Conservation (phyloP, 1,140 invertebrate genomes). For the Pseudomyrmex flavicornis region DNA sequence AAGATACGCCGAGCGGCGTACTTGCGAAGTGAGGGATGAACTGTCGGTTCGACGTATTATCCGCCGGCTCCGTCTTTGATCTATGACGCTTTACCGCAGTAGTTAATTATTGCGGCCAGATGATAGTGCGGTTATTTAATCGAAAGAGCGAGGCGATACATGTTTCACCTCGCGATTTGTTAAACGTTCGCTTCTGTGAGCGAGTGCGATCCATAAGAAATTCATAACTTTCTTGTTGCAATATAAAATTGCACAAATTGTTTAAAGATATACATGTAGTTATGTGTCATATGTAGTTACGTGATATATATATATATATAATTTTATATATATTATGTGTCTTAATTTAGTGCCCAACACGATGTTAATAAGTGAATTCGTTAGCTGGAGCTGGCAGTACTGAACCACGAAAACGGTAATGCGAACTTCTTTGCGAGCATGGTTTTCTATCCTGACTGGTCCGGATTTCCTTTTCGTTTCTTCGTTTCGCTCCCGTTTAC, state of each 20-base stretch:
- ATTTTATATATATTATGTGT: not conserved
- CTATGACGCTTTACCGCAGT: constrained; percentile 20
- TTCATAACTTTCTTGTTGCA: not conserved
- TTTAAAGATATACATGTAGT: no score
- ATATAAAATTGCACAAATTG: no score
- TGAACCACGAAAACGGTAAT: constrained; percentile 49
- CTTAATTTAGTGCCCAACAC: not conserved
- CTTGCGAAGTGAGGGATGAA: constrained; percentile 15
- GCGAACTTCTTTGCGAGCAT: constrained; percentile 47
- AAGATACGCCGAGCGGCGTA: constrained; percentile 18
- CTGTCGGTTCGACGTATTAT: constrained; percentile 11
- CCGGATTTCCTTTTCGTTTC: constrained; percentile 47
- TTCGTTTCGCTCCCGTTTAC: constrained; percentile 9
- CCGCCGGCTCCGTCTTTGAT: constrained; percentile 44
- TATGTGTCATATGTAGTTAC: not conserved
- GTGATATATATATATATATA: not conserved
- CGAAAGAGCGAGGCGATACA: not conserved
- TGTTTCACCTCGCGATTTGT: not conserved
- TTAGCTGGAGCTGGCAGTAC: constrained; percentile 44
- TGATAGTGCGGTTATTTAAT: constrained; percentile 6
- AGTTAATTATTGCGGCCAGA: constrained; percentile 6
- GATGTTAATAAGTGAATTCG: constrained; percentile 70
- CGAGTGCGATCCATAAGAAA: not conserved
- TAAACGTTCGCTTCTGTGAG: not conserved
- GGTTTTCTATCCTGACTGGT: constrained; percentile 7